Evolutionary conservation across 2,797 vertebrate genomes (phyloP).

Genomic region (Rallus crepitans): DNA sequence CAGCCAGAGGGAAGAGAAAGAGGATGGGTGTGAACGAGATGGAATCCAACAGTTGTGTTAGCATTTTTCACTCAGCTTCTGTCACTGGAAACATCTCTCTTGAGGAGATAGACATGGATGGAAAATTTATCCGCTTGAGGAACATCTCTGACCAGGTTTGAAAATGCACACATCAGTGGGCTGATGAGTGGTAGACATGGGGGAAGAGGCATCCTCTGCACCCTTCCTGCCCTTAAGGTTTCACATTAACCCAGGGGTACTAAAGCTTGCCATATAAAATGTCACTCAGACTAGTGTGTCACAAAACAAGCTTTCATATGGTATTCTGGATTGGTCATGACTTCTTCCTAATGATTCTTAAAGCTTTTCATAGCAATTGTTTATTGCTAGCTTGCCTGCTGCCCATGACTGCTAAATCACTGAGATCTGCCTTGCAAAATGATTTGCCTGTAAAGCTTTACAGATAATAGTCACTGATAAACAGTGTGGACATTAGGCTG

Average conservation of each 20-base stretch:
- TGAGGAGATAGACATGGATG: constrained; percentile 90
- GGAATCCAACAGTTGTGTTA: constrained; percentile 91
- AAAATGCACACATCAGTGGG: not conserved
- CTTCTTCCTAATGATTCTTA: not conserved
- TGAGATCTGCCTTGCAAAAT: not conserved
- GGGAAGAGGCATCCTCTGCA: not conserved
- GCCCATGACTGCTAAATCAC: accelerated
- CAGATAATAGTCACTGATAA: not conserved
- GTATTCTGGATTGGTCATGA: not conserved
- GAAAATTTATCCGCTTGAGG: constrained; percentile 90
- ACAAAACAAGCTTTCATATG: not conserved
- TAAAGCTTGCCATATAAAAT: not conserved
- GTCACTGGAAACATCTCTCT: constrained; percentile 87
- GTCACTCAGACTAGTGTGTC: not conserved
- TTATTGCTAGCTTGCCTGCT: not conserved
- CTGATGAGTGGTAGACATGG: not conserved
- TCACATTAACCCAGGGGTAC: not conserved
- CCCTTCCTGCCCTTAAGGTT: not conserved
- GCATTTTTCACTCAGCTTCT: constrained; percentile 89
- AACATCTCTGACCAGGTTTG: constrained; percentile 88
- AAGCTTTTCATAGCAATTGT: not conserved
- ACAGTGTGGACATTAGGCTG: not conserved
- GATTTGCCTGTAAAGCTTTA: not conserved
- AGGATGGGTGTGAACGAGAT: constrained; percentile 89
- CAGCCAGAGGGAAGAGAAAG: constrained; percentile 88